Base-by-base conservation (phyloP, 37 sponge, comb jelly and placozoan genomes). In the Aplysina aerophoba region DNA sequence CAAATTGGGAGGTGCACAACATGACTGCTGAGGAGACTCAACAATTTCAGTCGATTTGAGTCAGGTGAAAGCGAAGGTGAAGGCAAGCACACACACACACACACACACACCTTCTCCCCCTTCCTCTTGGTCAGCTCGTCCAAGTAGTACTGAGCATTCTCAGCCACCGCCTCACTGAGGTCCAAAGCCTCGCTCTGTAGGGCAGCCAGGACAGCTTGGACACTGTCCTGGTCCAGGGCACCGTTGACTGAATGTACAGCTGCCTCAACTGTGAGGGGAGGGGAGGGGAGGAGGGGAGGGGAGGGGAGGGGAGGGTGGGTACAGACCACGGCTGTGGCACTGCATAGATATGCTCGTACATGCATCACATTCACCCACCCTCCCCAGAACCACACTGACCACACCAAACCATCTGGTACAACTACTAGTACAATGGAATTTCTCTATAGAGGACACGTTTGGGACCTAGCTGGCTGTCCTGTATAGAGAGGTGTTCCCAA, bases 81-180 rank as follows among this genome's bases (percentile, higher is more conserved):
- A 44, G 6, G 8, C 50, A 44, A 44, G 8, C 50, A 8, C 50
- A 44, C 8, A 44, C 50, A 44, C 50, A 44, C 50, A 44, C 50
- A 44, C 8, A 8, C 8, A 8, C 50, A 44, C 53, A 59, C 85
- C 68, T 92, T 85, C 21, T 59, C 84, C 25, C 60, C 41, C 55
- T 77, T 87, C 85, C 80, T 86, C 17, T 39, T 86, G 35, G 81
- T 21, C 59, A 50, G 55, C 0, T 62, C 85, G 27, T 82, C 20
- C 37, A 96, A 55, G 78, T 96, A 96, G 86, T 96, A 96, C 39
- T 83, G 62, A 13, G 33, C 67, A 61, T 92, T 94, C n/a, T 38
- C 87, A 14, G 92, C 87, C 15, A 61, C 12, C 1, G 94, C 86
- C 36, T 91, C 87, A 8, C 31, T 20, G 11, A 94, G 84, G 60